These are phyloP conservation scores for Mythimna impura DNA, from an alignment of 2,888 invertebrate genomes.

Conservation along the genomic window DNA sequence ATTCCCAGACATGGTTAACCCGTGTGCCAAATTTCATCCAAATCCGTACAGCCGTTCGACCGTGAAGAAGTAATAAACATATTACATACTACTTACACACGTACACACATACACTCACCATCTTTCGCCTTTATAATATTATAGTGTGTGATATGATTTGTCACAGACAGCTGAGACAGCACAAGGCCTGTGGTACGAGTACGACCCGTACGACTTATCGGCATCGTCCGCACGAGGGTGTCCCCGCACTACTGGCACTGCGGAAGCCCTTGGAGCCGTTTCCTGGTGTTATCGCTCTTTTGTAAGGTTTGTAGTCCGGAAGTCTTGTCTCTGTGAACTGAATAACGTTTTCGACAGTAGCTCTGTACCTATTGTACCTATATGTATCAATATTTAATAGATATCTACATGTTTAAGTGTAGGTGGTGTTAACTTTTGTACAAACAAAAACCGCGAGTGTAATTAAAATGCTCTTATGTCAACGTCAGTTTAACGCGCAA, in stretches of 20 bases:
- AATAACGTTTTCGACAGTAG: constrained; percentile 3
- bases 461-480: background rate
- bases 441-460: background rate
- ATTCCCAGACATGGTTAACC: no score
- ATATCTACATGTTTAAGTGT: background rate
- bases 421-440: background rate
- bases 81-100: no score
- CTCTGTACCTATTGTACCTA: constrained; percentile 2
- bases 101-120: no score
- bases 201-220: no score
- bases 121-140: no score
- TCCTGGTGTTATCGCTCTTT: constrained; percentile 16
- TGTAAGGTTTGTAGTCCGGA: constrained; percentile 21
- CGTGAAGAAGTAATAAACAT: no score
- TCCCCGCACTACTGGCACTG: constrained; percentile 5
- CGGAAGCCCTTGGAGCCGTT: constrained; percentile 14
- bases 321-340: constrained; percentile 7
- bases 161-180: no score
- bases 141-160: no score
- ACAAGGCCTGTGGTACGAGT: no score
- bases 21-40: no score
- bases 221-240: background rate
- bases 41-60: no score
- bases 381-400: background rate
- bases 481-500: background rate